Percentiles rank a stretch among this genome's conserved stretches.
phyloP scores from a whole-genome alignment of 2,113 vertebrate species.

The Glaucidium brasilianum region DNA sequence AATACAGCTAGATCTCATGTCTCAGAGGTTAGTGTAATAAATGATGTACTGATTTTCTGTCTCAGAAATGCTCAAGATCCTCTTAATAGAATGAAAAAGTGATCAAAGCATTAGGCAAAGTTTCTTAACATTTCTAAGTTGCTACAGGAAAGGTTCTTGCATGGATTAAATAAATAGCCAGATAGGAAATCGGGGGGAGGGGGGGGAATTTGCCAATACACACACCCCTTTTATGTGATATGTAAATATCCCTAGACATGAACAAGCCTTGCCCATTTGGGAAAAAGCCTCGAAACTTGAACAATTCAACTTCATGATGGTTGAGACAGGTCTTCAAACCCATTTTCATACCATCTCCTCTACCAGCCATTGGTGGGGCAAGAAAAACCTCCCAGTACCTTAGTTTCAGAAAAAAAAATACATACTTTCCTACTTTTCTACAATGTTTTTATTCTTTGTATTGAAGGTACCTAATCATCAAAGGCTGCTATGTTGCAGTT shows the following conservation, averaged over 20 bases:
- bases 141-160: not conserved
- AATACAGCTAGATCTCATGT: not conserved
- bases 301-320: not conserved
- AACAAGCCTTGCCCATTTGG: not conserved
- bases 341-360: not conserved
- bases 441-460: not conserved
- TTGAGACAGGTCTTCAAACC: not conserved
- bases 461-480: not conserved
- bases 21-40: not conserved
- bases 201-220: not conserved
- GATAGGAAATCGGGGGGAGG: not conserved
- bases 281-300: not conserved
- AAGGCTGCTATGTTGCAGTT: not conserved
- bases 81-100: not conserved
- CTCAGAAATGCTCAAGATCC: not conserved
- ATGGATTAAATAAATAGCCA: not conserved
- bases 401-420: not conserved
- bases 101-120: not conserved
- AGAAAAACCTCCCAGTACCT: not conserved
- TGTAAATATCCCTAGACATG: accelerated
- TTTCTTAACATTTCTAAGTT: not conserved
- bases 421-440: not conserved
- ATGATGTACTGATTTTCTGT: not conserved
- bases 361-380: not conserved
- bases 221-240: not conserved